phyloP scores from a whole-genome alignment of 2,888 invertebrate genomes.

The Mythimna pallens region DNA sequence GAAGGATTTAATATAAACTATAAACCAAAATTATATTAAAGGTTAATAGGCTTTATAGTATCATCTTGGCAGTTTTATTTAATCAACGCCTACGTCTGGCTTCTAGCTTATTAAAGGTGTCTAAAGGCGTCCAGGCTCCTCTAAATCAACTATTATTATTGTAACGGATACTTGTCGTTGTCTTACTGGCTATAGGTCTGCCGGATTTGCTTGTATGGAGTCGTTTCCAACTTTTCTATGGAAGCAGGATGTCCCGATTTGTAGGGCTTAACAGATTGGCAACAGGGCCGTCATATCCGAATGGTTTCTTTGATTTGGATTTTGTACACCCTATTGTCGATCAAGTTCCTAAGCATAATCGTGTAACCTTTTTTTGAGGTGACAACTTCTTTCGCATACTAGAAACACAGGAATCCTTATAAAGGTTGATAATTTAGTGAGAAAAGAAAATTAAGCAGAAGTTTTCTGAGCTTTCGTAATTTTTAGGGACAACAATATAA shows the following conservation, averaged over 20 bases:
- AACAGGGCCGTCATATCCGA: slow-evolving; percentile 20
- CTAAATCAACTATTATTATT: slow-evolving; percentile 1
- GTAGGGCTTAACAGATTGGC: slow-evolving; percentile 37
- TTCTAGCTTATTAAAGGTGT: slow-evolving; percentile 11
- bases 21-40: slow-evolving; percentile 27
- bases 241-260: slow-evolving; percentile 49
- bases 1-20: neutral
- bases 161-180: slow-evolving; percentile 18
- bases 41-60: slow-evolving; percentile 18
- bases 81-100: slow-evolving; percentile 26
- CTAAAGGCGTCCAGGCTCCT: neutral
- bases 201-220: slow-evolving; percentile 45
- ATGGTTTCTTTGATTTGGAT: neutral
- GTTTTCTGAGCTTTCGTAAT: neutral
- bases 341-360: neutral
- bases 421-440: neutral
- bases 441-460: neutral
- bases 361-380: neutral
- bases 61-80: slow-evolving; percentile 39
- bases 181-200: neutral
- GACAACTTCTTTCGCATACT: neutral
- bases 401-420: neutral
- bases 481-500: neutral
- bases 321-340: neutral
- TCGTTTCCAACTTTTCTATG: slow-evolving; percentile 23